Percentiles rank a stretch among this genome's conserved stretches.
Conservation (phyloP, 2,888 invertebrate species). For the Spilosoma lubricipeda region DNA sequence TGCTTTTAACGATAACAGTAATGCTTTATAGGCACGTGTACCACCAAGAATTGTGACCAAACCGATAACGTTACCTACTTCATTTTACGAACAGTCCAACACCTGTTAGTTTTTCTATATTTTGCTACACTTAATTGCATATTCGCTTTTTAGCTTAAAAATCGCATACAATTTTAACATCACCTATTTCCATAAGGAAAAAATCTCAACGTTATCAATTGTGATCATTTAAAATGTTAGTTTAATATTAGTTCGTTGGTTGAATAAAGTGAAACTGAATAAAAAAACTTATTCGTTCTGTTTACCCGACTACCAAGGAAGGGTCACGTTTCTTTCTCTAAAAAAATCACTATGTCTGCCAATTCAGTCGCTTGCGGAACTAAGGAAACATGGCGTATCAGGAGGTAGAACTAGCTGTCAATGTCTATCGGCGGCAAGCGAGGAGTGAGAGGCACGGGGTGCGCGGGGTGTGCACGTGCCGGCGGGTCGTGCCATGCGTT, state of each 20-base stretch:
- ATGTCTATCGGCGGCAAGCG: conserved; percentile 56
- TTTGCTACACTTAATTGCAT: conserved; percentile 44
- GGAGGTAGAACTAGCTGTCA: conserved; percentile 66
- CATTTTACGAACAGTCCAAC: conserved; percentile 49
- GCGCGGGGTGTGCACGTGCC: conserved; percentile 76
- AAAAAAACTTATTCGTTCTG: conserved; percentile 6
- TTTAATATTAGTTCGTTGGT: neutral
- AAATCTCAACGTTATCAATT: neutral
- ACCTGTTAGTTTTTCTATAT: conserved; percentile 61
- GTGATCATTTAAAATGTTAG: neutral
- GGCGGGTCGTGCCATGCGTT: conserved; percentile 80
- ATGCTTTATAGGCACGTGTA: conserved; percentile 62
- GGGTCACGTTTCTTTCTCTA: conserved; percentile 53
- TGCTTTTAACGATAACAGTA: conserved; percentile 63
- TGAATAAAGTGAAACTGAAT: neutral
- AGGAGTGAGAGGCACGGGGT: conserved; percentile 47
- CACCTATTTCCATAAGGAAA: neutral
- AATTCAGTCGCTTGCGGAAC: conserved; percentile 76
- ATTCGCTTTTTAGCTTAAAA: conserved; percentile 47
- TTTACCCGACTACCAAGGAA: no score
- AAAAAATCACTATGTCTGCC: conserved; percentile 81
- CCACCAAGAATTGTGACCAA: conserved; percentile 58
- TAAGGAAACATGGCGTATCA: conserved; percentile 68
- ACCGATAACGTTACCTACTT: conserved; percentile 62
- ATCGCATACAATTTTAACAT: conserved; percentile 7